Conservation (phyloP, 35 echinoderm and acorn worm species). For the Patiria miniata region DNA sequence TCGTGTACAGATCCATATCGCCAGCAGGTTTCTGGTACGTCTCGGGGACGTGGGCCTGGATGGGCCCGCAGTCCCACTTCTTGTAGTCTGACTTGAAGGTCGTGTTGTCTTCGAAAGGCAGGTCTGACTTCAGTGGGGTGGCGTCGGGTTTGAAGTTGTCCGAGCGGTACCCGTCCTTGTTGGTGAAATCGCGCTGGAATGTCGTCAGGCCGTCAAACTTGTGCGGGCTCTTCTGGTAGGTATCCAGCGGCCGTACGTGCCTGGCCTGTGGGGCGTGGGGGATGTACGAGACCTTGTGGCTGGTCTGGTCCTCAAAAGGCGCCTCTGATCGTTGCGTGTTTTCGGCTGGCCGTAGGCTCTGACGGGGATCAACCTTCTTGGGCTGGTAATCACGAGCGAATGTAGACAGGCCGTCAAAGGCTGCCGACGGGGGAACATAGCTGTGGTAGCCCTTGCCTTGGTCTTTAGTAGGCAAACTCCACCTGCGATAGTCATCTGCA, state of each 20-base stretch:
- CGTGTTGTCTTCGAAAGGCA: slow-evolving; percentile 92
- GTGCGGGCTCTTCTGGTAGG: slow-evolving; percentile 74
- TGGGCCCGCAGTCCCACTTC: slow-evolving; percentile 64
- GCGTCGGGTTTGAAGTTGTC: slow-evolving; percentile 81
- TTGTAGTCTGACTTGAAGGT: slow-evolving; percentile 82
- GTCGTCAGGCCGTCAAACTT: slow-evolving; percentile 87
- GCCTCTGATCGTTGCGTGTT: slow-evolving; percentile 59
- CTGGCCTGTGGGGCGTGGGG: slow-evolving; percentile 75
- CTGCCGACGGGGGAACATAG: slow-evolving; percentile 81
- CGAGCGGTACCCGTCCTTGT: slow-evolving; percentile 42
- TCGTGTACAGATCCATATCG: slow-evolving; percentile 85
- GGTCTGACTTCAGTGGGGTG: slow-evolving; percentile 70
- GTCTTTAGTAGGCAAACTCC: slow-evolving; percentile 82
- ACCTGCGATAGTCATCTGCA: slow-evolving; percentile 93
- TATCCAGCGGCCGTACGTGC: slow-evolving; percentile 53
- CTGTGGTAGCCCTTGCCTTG: slow-evolving; percentile 45
- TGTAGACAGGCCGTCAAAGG: slow-evolving; percentile 92
- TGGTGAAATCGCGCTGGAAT: slow-evolving; percentile 78
- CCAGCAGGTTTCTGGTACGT: slow-evolving; percentile 73
- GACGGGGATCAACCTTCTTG: slow-evolving; percentile 60
- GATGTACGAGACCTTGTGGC: slow-evolving; percentile 79
- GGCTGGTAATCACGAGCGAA: slow-evolving; percentile 88
- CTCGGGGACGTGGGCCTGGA: slow-evolving; percentile 64
- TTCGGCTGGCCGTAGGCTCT: slow-evolving; percentile 78
- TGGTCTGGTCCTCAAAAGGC: slow-evolving; percentile 92